Conservation (phyloP, 2,113 vertebrate genomes). For the Gobio gobio region DNA sequence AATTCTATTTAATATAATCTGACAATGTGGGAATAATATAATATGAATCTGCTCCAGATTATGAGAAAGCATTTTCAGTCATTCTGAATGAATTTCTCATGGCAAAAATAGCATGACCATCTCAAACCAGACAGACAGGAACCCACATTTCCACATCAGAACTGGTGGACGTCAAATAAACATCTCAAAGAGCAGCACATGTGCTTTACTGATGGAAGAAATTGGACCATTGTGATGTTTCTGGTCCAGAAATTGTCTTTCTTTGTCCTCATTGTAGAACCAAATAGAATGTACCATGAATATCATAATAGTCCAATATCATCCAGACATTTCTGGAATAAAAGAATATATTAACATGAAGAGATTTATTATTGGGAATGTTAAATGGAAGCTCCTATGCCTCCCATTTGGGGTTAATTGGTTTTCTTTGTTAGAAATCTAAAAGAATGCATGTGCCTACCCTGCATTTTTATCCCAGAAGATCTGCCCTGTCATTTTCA, state of each 20-base stretch:
- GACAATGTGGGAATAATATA: neutral
- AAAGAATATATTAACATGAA: slow-evolving; percentile 15
- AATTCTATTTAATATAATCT: neutral
- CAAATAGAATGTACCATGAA: neutral
- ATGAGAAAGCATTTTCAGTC: neutral
- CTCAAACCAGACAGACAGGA: slow-evolving; percentile 17
- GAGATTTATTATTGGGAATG: slow-evolving; percentile 8
- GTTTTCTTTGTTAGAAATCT: slow-evolving; percentile 71
- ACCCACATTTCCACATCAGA: slow-evolving; percentile 28
- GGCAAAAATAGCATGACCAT: slow-evolving; percentile 1
- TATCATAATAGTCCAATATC: neutral
- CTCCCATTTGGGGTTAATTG: slow-evolving; percentile 67
- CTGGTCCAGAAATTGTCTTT: slow-evolving; percentile 14
- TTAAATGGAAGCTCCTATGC: slow-evolving; percentile 62
- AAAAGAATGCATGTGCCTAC: slow-evolving; percentile 64
- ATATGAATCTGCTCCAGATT: neutral
- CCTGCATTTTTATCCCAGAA: slow-evolving; percentile 53
- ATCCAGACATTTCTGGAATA: neutral
- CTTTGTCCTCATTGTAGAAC: slow-evolving; percentile 25
- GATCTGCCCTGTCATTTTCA: slow-evolving; percentile 53
- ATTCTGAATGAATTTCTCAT: neutral
- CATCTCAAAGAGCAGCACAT: slow-evolving; percentile 22
- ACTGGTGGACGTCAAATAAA: slow-evolving; percentile 3
- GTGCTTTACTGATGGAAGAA: slow-evolving; percentile 17
- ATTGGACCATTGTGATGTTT: slow-evolving; percentile 18